Evolutionary conservation across 2,113 vertebrate species (phyloP).

Genomic region (Oceanites oceanicus): DNA sequence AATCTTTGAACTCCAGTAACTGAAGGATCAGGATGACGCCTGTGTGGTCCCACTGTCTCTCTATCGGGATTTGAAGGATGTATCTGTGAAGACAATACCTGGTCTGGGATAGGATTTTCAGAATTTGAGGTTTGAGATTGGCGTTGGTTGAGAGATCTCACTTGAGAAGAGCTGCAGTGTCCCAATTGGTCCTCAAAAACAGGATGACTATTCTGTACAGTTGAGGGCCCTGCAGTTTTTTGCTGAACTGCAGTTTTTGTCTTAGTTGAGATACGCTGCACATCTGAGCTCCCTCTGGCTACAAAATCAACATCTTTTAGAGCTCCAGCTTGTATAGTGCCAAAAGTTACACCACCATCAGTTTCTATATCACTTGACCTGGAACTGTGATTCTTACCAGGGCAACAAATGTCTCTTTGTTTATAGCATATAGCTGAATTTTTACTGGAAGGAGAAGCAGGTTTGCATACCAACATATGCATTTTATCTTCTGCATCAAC

Average conservation of each 20-base stretch:
- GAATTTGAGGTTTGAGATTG: background rate
- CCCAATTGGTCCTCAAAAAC: slow-evolving; percentile 50
- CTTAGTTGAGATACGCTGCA: slow-evolving; percentile 66
- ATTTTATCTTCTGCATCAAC: slow-evolving; percentile 39
- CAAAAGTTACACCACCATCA: slow-evolving; percentile 2
- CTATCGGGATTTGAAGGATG: background rate
- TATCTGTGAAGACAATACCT: background rate
- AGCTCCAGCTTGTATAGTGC: background rate
- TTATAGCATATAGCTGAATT: background rate
- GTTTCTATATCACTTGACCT: slow-evolving; percentile 40
- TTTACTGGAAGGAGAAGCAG: slow-evolving; percentile 9
- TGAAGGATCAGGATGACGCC: slow-evolving; percentile 57
- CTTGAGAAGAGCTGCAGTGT: slow-evolving; percentile 44
- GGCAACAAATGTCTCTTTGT: background rate
- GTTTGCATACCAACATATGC: slow-evolving; percentile 2
- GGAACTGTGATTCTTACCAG: background rate
- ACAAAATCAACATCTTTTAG: slow-evolving; percentile 76
- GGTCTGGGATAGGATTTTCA: background rate
- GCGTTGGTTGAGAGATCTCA: slow-evolving; percentile 2
- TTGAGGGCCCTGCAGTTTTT: slow-evolving; percentile 65
- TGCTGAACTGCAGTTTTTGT: slow-evolving; percentile 78
- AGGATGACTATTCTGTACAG: background rate
- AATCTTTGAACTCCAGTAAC: slow-evolving; percentile 91
- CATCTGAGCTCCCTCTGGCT: slow-evolving; percentile 79
- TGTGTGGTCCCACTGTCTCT: background rate